Evolutionary conservation across 2,888 invertebrate species (phyloP).

Genomic region (Troides oblongomaculatus): DNA sequence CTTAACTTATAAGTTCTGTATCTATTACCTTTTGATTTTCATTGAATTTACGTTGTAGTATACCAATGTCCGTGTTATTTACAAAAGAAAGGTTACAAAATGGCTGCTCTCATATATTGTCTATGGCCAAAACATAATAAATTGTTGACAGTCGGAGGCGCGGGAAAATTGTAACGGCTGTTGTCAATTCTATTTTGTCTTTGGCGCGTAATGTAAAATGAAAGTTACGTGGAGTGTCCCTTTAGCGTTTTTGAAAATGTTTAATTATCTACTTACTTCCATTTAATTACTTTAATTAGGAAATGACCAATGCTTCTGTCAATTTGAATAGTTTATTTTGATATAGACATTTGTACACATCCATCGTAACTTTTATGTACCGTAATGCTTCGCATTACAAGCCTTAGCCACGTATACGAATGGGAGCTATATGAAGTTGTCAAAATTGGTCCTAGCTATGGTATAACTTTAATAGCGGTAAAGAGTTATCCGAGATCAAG

Average conservation of each 20-base stretch:
- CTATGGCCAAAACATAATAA: slow-evolving; percentile 26
- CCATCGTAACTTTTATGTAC: slow-evolving; percentile 52
- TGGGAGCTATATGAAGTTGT: slow-evolving; percentile 61
- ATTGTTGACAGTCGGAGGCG: slow-evolving; percentile 19
- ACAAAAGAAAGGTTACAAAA: slow-evolving; percentile 3
- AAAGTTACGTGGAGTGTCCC: slow-evolving; percentile 29
- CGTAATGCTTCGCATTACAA: slow-evolving; percentile 75
- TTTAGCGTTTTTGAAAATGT: slow-evolving; percentile 18
- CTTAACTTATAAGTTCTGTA: slow-evolving; percentile 11
- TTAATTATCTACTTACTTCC: slow-evolving; percentile 31
- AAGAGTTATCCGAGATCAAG: slow-evolving; percentile 67
- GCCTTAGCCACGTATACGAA: slow-evolving; percentile 88
- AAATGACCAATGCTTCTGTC: slow-evolving; percentile 25
- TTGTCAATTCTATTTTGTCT: slow-evolving; percentile 22
- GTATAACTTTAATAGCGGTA: slow-evolving; percentile 55
- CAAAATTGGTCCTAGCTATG: slow-evolving; percentile 65
- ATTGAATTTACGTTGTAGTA: slow-evolving; percentile 19
- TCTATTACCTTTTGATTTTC: slow-evolving; percentile 19
- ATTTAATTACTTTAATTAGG: slow-evolving; percentile 35
- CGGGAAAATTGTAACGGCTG: slow-evolving; percentile 23
- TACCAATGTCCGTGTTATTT: slow-evolving; percentile 9
- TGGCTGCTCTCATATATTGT: slow-evolving; percentile 21
- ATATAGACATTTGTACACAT: slow-evolving; percentile 36
- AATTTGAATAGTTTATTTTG: slow-evolving; percentile 4
- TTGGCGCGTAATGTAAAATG: slow-evolving; percentile 21